phyloP scores from a whole-genome alignment of 2,888 invertebrate genomes.

The Drosophila kambysellisi region DNA sequence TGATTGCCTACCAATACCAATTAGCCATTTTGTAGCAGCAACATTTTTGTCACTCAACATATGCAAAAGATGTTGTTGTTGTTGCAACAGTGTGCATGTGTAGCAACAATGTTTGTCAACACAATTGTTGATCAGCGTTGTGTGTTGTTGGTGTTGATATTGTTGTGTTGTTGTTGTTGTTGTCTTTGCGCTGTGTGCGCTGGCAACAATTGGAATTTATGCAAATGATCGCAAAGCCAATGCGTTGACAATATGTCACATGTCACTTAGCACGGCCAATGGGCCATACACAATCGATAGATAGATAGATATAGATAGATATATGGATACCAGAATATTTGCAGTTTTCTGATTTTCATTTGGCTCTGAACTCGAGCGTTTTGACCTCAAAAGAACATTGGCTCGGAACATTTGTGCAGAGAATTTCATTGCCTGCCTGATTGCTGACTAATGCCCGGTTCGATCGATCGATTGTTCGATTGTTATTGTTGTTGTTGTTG shows the following conservation, averaged over 20 bases:
- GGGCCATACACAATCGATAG: slow-evolving; percentile 53
- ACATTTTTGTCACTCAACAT: slow-evolving; percentile 76
- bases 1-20: slow-evolving; percentile 75
- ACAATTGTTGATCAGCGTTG: slow-evolving; percentile 63
- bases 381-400: slow-evolving; percentile 63
- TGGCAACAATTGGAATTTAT: slow-evolving; percentile 79
- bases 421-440: slow-evolving; percentile 60
- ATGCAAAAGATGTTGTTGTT: slow-evolving; percentile 42
- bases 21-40: slow-evolving; percentile 80
- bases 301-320: slow-evolving; percentile 29
- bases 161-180: background rate
- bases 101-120: slow-evolving; percentile 80
- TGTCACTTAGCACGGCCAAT: slow-evolving; percentile 76
- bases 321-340: slow-evolving; percentile 28
- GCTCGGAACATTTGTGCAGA: slow-evolving; percentile 54
- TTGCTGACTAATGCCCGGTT: slow-evolving; percentile 68
- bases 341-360: slow-evolving; percentile 56
- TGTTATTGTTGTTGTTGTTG: slow-evolving; percentile 43
- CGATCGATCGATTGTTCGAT: slow-evolving; percentile 36
- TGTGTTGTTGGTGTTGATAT: too few species aligned
- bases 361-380: slow-evolving; percentile 71
- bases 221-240: slow-evolving; percentile 78
- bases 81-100: slow-evolving; percentile 71
- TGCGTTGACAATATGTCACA: slow-evolving; percentile 83
- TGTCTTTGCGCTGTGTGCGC: slow-evolving; percentile 15